Percentiles rank a stretch among this genome's conserved stretches.
Conservation (phyloP, 2,113 vertebrate species). For the Alosa alosa region DNA sequence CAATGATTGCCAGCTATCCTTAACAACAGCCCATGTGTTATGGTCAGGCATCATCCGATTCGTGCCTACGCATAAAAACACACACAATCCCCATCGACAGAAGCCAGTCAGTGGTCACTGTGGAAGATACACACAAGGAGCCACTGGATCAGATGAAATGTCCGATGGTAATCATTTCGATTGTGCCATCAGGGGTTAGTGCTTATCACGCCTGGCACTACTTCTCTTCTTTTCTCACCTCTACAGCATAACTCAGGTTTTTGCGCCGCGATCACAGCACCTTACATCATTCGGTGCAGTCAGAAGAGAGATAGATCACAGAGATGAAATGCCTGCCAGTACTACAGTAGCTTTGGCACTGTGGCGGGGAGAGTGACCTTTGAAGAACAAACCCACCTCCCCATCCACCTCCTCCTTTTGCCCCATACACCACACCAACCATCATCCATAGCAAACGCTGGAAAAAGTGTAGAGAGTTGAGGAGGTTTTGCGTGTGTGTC, state of each 20-base stretch:
- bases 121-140: not conserved
- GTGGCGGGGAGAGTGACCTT: not conserved
- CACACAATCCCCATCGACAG: not conserved
- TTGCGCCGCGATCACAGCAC: not conserved
- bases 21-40: conserved; percentile 5
- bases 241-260: not conserved
- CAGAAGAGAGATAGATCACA: not conserved
- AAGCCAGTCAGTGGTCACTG: not conserved
- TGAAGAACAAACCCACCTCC: not conserved
- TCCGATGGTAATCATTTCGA: not conserved
- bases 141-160: not conserved
- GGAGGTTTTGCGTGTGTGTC: not conserved
- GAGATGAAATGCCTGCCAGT: not conserved
- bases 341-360: not conserved
- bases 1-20: conserved; percentile 21
- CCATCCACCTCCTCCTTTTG: not conserved
- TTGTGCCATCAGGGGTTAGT: not conserved
- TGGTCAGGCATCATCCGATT: not conserved
- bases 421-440: not conserved
- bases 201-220: not conserved
- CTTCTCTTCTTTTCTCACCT: not conserved
- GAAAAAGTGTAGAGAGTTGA: not conserved
- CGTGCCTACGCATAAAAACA: not conserved
- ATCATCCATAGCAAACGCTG: not conserved
- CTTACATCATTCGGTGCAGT: not conserved